A percentile compares a stretch with the other conserved stretches of the same genome.
These are phyloP conservation scores for Zoanthus sansibaricus DNA, from an alignment of 92 coral and sea anemone species.

Conservation along the genomic window DNA sequence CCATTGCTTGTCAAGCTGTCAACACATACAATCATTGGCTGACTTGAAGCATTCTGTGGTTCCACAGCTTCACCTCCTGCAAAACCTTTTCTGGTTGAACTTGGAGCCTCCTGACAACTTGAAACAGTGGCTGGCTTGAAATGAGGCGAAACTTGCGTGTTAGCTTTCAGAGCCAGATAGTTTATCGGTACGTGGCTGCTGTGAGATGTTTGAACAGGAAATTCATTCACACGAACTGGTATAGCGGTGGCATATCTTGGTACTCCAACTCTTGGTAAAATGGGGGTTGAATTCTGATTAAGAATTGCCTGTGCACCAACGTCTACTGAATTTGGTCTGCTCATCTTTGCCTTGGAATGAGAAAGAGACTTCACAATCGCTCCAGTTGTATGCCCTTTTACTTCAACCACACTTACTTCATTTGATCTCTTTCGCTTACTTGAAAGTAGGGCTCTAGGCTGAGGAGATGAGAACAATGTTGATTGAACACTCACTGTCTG, in stretches of 20 bases:
- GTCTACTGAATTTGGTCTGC: constrained; percentile 35
- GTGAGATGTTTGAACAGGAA: constrained; percentile 19
- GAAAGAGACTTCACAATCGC: not conserved
- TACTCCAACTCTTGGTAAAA: constrained; percentile 4
- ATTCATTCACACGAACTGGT: constrained; percentile 30
- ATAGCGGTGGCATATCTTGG: constrained; percentile 29
- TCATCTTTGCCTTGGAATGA: not conserved
- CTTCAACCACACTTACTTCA: not conserved
- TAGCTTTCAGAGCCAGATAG: constrained; percentile 25
- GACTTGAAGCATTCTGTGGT: constrained; percentile 10
- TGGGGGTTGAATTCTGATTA: constrained; percentile 4
- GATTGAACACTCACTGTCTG: constrained; percentile 11
- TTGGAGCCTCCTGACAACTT: constrained; percentile 35
- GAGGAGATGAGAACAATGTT: not conserved
- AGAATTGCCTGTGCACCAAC: constrained; percentile 45
- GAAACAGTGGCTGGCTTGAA: constrained; percentile 21
- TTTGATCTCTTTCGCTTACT: constrained; percentile 34
- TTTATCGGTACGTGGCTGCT: constrained; percentile 10
- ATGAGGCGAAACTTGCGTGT: constrained; percentile 2
- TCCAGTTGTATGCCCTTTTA: not conserved
- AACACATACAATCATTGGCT: constrained; percentile 35
- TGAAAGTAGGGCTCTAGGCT: not conserved
- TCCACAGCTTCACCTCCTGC: not conserved
- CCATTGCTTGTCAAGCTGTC: constrained; percentile 27
- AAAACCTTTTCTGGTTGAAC: constrained; percentile 4